Conservation (phyloP, 2,888 invertebrate species). For the Phragmatobia fuliginosa region DNA sequence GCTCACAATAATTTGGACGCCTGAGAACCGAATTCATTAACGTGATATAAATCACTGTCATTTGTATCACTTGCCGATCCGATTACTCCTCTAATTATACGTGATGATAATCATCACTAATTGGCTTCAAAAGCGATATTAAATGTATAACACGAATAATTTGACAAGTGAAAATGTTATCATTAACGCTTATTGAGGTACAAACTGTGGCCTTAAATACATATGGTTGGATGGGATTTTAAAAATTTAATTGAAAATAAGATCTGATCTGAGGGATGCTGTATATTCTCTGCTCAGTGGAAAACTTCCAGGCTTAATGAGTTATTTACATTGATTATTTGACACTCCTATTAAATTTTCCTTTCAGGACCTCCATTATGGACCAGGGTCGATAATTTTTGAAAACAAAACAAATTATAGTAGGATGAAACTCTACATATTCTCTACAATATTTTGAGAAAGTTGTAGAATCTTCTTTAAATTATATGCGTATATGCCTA, state of each 20-base stretch:
- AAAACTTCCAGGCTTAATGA: background rate
- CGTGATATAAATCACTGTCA: background rate
- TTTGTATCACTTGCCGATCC: background rate
- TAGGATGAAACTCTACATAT: too few species aligned
- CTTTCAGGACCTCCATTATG: too few species aligned
- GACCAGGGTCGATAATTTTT: too few species aligned
- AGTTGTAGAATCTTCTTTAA: too few species aligned
- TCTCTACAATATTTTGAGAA: too few species aligned
- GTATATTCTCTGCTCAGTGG: background rate
- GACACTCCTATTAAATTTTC: too few species aligned
- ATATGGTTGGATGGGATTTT: background rate
- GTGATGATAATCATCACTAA: background rate
- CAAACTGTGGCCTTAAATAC: too few species aligned
- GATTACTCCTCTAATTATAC: slow-evolving; percentile 8
- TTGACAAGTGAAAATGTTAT: background rate
- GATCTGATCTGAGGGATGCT: background rate
- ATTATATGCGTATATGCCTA: too few species aligned
- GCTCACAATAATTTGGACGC: background rate
- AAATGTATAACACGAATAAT: background rate
- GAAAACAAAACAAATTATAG: too few species aligned
- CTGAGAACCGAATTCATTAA: background rate
- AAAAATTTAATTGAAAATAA: background rate
- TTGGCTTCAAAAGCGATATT: background rate
- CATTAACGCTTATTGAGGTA: background rate
- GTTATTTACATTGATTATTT: background rate